These are phyloP conservation scores for Leucophenga maculata DNA, from an alignment of 2,888 invertebrate genomes.

Conservation along the genomic window DNA sequence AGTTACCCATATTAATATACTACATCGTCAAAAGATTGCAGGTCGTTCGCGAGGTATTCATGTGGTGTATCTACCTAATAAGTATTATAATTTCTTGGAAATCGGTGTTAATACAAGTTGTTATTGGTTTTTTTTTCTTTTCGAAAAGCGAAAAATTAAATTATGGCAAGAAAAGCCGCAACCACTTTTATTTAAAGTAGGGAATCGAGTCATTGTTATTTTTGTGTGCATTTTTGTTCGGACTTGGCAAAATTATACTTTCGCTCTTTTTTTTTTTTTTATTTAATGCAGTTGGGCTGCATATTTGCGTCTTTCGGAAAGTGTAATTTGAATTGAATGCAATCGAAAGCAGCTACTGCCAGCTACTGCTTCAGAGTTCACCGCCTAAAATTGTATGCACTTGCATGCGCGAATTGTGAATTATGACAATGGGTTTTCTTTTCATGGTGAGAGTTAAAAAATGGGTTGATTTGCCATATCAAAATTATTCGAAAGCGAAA, in stretches of 20 bases:
- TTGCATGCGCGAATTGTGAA: neutral
- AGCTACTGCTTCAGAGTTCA: neutral
- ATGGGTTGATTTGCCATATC: no score
- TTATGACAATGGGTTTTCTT: conserved; percentile 2
- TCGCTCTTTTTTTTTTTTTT: neutral
- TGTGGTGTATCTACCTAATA: conserved; percentile 7
- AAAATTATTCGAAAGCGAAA: no score
- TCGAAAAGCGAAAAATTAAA: neutral
- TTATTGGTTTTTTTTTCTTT: conserved; percentile 1
- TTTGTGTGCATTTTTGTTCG: neutral
- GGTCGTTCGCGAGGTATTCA: no score
- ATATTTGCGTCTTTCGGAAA: neutral
- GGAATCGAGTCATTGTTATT: conserved; percentile 17
- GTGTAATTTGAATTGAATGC: conserved; percentile 14
- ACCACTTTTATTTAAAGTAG: conserved; percentile 14
- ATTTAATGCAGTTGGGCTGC: neutral
- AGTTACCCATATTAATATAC: conserved; percentile 17
- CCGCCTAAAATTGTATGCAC: no score
- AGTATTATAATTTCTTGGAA: conserved; percentile 18
- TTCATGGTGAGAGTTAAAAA: neutral
- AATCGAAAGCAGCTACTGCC: neutral
- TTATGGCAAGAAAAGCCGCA: neutral
- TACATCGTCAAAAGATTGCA: no score
- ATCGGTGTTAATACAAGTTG: conserved; percentile 19
- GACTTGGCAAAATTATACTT: conserved; percentile 8